Percentiles rank a stretch among this genome's conserved stretches.
Conservation (phyloP, 2,113 vertebrate genomes). For the Baryphthengus martii region DNA sequence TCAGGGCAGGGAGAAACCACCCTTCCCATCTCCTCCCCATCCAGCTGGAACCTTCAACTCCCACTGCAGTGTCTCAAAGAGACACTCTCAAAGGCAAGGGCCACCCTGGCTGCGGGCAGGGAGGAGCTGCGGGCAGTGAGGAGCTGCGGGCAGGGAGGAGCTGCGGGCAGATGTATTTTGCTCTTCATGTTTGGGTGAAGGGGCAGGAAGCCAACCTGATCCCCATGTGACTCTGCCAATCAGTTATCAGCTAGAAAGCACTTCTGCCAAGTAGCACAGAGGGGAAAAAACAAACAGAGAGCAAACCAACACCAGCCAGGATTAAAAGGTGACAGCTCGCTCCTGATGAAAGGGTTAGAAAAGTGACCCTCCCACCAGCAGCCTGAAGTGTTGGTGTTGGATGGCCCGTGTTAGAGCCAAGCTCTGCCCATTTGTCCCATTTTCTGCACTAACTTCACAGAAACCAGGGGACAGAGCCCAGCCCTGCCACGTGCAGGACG, state of each 20-base stretch:
- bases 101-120: background rate
- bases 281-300: background rate
- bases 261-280: background rate
- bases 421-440: accelerated
- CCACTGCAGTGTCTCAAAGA: background rate
- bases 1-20: background rate
- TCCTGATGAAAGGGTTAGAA: background rate
- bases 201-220: background rate
- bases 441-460: background rate
- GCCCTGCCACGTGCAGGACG: accelerated
- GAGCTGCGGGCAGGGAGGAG: background rate
- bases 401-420: accelerated
- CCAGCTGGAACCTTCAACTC: background rate
- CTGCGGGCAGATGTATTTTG: background rate
- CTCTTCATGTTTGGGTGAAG: background rate
- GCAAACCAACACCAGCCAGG: background rate
- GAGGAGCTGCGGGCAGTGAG: background rate
- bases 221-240: background rate
- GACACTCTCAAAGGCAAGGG: too few relatives aligned
- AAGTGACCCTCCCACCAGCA: background rate
- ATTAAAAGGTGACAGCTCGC: background rate
- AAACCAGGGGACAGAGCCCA: accelerated
- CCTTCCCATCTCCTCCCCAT: background rate
- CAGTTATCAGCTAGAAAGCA: background rate
- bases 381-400: background rate